Base-by-base conservation (phyloP, 2,888 invertebrate genomes). In the Odontocerum albicorne region DNA sequence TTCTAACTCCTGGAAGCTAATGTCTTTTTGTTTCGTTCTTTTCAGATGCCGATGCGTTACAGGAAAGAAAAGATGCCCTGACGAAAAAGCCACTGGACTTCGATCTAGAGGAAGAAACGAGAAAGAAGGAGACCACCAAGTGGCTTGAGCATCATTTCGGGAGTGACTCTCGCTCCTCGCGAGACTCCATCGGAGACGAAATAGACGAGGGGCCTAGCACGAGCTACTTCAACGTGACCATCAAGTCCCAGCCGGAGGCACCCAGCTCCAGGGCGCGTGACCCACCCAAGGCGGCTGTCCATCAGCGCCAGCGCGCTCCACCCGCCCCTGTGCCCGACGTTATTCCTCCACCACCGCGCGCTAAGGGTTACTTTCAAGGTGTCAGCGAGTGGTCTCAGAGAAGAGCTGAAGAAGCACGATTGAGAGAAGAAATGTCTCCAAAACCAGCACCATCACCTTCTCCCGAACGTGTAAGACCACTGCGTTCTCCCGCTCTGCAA, bases 101-200 rank as follows among this genome's bases (percentile, higher is more conserved):
- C 65, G 91, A 92, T 67, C 85, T 90, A 66, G 92, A 93, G 69
- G 92, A 93, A 70, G 90, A 92, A 70, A 92, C 92, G 4, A 82
- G 92, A 57, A 92, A 92, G 71, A 87, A 88, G 62, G 92, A 93
- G 75, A 93, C 92, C 0, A 91, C 90, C 60, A 92, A 92, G 73
- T 93, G 93, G 93, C 78, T 93, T 49, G 92, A 92, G 66, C 88
- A 89, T 66, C 93, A 94, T 70, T 93, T 94, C 67, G 93, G 93
- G 45, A 90, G 90, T 68, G 91, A 91, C 60, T 90, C 90, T 1
- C 82, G 86, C 10, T 88, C 89, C 0, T 90, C 90, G 0, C 84
- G 84, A 63, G 84, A 85, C 62, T 88, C 88, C 8, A 75, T 84
- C 49, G 83, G 85, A 6, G 82, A 83, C 61, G 85, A 85, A 62